Evolutionary conservation across 2,888 invertebrate genomes (phyloP), one percentile per base, ranked within the genome.

Genomic region (Tethea ocularis): DNA sequence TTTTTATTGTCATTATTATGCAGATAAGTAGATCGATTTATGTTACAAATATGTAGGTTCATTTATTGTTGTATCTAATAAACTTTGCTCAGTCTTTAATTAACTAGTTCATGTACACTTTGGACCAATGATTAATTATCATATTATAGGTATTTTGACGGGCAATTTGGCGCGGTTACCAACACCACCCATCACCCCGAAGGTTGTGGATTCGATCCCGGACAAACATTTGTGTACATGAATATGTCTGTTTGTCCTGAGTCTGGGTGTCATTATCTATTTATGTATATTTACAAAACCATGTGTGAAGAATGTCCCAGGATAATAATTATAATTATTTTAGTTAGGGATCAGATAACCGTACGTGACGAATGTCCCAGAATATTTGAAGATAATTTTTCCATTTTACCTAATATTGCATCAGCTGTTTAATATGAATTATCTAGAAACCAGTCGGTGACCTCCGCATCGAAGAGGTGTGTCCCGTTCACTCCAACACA

Each of bases 31-130:
- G 8, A 8, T 29, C 8, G 13, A 33, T 33, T 13, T 33, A 33
- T 33, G 2, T 33, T 38, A 46, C 20, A n/a, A 41, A n/a, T 15
- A 17, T n/a, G 41, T 41, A 15, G 1, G 17, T 46, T 8, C 46
- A 20, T 20, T 10, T 33, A 46, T 46, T 20, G 20, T 33, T 15
- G 52, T 60, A 62, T 54, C 58, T 53, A 24, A 10, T 59, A 56
- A 38, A 63, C 59, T 61, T 53, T 56, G 56, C 41, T 53, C 56
- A 51, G 26, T 22, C 13, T 24, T 23, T 23, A 7, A 17, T 29
- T 4, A 17, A 24, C 11, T 57, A 57, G 36, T 56, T 41, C 24
- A 56, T 20, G 46, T 46, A 20, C 20, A 46, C 20, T 20, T 46
- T 13, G n/a, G 46, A 46, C 10, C 46, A 46, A 20, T 20, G 46